Base-by-base conservation (phyloP, 2,888 invertebrate genomes). In the Parascotia fuliginaria region DNA sequence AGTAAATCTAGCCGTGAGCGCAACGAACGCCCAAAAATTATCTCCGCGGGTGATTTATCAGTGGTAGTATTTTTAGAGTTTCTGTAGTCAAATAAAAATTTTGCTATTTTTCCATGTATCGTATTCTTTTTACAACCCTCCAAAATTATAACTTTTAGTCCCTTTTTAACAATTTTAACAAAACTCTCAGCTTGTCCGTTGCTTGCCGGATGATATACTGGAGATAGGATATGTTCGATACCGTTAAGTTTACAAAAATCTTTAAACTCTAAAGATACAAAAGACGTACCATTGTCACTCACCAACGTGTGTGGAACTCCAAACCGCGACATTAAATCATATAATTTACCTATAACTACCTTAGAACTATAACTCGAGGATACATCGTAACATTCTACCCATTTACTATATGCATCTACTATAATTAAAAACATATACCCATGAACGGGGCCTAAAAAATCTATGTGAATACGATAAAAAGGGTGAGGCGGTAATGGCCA, bases 371-470 rank as follows among this genome's bases (percentile, higher is more conserved):
- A 29, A 0, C 39, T 16, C 0, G 22, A 14, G 9, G 22, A 39
- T 57, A 70, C 57, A 1, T 49, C 38, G 33, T 65, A 71, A 9
- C 37, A 50, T 48, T 70, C 60, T 1, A 68, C 57, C 62, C 70
- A 68, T 39, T 67, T 70, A n/a, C 44, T 42, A 36, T 48, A 55
- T 0, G 65, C 62, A 29, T 70, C 62, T 2, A 65, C 65, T 9
- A 9, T 27, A 27, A n/a, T n/a, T n/a, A n/a, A n/a, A n/a, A n/a
- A n/a, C n/a, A n/a, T n/a, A n/a, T n/a, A n/a, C n/a, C n/a, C n/a
- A n/a, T n/a, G n/a, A n/a, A n/a, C n/a, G n/a, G n/a, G n/a, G n/a
- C n/a, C n/a, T n/a, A n/a, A n/a, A n/a, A n/a, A n/a, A n/a, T n/a
- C n/a, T n/a, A n/a, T n/a, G n/a, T n/a, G n/a, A n/a, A n/a, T n/a